Conservation (phyloP, 1,140 invertebrate species). For the Ceratina japonica region DNA sequence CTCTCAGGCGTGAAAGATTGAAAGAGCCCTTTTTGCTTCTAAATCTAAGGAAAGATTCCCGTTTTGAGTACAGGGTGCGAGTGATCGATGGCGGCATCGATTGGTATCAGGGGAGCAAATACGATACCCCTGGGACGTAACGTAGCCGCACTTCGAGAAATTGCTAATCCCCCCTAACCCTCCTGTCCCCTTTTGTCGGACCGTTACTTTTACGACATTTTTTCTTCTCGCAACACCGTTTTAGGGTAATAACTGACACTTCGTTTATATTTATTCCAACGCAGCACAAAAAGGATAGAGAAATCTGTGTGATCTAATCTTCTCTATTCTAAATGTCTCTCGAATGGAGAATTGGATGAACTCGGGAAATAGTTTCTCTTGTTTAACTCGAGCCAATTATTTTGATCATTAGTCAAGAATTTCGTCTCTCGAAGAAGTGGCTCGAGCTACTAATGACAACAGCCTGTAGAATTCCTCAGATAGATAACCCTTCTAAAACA, state of each 20-base stretch:
- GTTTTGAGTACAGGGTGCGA: constrained; percentile 25
- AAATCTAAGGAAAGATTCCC: constrained; percentile 55
- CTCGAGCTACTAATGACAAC: neutral
- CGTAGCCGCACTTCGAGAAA: constrained; percentile 57
- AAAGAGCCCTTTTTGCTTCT: constrained; percentile 6
- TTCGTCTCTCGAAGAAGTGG: neutral
- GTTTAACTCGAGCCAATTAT: too few relatives aligned
- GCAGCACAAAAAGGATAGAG: too few relatives aligned
- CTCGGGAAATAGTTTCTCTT: too few relatives aligned
- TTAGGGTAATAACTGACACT: constrained; percentile 17
- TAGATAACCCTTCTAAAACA: neutral
- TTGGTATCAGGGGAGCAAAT: constrained; percentile 52
- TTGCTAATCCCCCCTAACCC: constrained; percentile 55
- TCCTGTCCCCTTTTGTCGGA: constrained; percentile 29
- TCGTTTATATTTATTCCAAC: too few relatives aligned
- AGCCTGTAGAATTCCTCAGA: neutral
- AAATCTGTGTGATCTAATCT: too few relatives aligned
- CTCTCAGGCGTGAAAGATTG: neutral
- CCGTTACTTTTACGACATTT: constrained; percentile 39
- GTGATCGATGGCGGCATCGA: constrained; percentile 57
- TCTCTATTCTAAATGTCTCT: too few relatives aligned
- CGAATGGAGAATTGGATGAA: too few relatives aligned
- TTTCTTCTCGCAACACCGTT: constrained; percentile 31
- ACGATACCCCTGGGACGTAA: constrained; percentile 54
- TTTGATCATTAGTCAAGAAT: neutral